Evolutionary conservation across 2,113 vertebrate genomes (phyloP).

Genomic region (Alectura lathami): DNA sequence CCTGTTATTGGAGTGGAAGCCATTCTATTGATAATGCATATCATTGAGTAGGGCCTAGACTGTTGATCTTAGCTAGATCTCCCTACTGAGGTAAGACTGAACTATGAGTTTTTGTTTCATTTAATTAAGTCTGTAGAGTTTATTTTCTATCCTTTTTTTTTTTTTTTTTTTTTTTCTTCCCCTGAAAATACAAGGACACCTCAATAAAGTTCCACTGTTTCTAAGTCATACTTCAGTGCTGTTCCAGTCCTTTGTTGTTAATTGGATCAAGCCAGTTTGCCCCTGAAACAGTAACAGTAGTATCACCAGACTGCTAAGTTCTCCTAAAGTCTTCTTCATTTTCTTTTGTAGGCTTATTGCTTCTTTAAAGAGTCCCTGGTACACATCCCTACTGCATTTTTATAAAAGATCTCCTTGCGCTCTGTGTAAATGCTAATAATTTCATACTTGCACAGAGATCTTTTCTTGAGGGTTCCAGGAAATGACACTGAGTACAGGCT

Average conservation of each 20-base stretch:
- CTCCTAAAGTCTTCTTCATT: not conserved
- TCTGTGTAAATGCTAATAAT: not conserved
- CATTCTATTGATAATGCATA: not conserved
- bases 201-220: not conserved
- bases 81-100: not conserved
- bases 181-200: not conserved
- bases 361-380: not conserved
- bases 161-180: not conserved
- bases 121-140: not conserved
- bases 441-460: not conserved
- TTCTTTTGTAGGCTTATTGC: not conserved
- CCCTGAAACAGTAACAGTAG: not conserved
- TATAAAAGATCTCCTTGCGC: not conserved
- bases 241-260: conserved; percentile 7
- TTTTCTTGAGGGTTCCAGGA: not conserved
- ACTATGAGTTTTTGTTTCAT: not conserved
- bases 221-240: not conserved
- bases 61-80: not conserved
- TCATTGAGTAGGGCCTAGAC: not conserved
- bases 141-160: too few species aligned
- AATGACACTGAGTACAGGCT: rapidly evolving
- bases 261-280: conserved; percentile 14
- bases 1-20: not conserved
- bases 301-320: conserved; percentile 1
- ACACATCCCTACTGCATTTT: not conserved